These are phyloP conservation scores for Mareca penelope DNA, from an alignment of 2,797 vertebrate species.

Conservation along the genomic window DNA sequence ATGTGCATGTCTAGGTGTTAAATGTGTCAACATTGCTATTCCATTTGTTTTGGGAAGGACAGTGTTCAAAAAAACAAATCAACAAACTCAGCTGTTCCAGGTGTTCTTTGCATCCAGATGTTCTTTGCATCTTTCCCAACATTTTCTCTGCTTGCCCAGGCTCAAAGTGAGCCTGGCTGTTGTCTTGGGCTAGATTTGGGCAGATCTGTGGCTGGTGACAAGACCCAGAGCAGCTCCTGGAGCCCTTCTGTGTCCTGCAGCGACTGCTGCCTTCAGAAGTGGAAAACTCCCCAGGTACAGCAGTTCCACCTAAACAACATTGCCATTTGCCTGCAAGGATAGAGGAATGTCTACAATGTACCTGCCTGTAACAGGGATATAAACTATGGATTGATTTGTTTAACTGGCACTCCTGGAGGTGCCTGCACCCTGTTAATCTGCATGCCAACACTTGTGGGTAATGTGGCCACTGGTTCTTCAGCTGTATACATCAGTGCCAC, in stretches of 20 bases:
- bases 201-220: neutral
- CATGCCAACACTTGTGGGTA: accelerated
- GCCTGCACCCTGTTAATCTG: neutral
- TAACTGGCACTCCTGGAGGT: neutral
- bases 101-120: neutral
- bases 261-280: neutral
- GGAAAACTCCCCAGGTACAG: neutral
- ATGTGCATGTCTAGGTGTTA: neutral
- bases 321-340: neutral
- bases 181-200: neutral
- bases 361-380: accelerated
- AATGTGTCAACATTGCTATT: neutral
- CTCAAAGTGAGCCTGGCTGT: neutral
- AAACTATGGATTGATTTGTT: neutral
- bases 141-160: neutral
- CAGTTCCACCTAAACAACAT: neutral
- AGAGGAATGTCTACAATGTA: neutral
- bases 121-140: neutral
- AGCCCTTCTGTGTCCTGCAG: neutral
- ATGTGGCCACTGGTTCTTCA: neutral
- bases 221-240: neutral
- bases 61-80: neutral
- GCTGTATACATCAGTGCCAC: accelerated
- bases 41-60: neutral
- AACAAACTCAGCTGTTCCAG: neutral